These are phyloP conservation scores for Paraescarpia echinospica DNA, from an alignment of 1,140 invertebrate species.

Conservation along the genomic window DNA sequence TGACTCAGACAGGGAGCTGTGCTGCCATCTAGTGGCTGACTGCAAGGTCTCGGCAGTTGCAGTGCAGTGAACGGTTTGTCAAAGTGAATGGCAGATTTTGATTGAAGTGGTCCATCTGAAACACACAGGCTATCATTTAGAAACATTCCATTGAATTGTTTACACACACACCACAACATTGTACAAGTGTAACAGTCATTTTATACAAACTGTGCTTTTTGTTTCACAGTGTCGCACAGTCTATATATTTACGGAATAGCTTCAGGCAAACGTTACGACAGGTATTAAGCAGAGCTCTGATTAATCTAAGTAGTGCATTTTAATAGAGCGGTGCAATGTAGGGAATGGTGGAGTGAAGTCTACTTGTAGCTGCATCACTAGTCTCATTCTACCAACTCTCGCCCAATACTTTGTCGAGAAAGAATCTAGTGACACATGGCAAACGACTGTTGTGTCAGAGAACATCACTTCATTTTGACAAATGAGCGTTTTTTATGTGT, in stretches of 20 bases:
- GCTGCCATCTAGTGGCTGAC: not conserved
- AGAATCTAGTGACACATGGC: too few species aligned
- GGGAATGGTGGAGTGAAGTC: too few species aligned
- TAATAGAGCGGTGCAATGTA: not conserved
- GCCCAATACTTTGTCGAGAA: too few species aligned
- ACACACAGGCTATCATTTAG: not conserved
- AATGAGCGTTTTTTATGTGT: too few species aligned
- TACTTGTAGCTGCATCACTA: not conserved
- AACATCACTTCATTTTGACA: too few species aligned
- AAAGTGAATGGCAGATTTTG: not conserved
- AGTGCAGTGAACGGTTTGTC: not conserved
- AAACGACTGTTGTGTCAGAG: too few species aligned
- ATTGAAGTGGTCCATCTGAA: not conserved
- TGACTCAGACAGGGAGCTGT: not conserved
- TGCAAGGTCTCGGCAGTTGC: not conserved
- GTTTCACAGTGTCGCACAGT: not conserved
- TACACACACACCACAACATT: not conserved
- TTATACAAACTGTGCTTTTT: too few species aligned
- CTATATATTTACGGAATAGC: not conserved
- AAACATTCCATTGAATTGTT: not conserved
- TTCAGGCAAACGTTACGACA: too few species aligned
- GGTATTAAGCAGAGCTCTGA: not conserved
- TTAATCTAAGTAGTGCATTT: not conserved
- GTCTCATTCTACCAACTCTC: too few species aligned
- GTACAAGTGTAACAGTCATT: not conserved